These are phyloP conservation scores for Epinotia ramella DNA, from an alignment of 2,888 invertebrate species.

Conservation along the genomic window DNA sequence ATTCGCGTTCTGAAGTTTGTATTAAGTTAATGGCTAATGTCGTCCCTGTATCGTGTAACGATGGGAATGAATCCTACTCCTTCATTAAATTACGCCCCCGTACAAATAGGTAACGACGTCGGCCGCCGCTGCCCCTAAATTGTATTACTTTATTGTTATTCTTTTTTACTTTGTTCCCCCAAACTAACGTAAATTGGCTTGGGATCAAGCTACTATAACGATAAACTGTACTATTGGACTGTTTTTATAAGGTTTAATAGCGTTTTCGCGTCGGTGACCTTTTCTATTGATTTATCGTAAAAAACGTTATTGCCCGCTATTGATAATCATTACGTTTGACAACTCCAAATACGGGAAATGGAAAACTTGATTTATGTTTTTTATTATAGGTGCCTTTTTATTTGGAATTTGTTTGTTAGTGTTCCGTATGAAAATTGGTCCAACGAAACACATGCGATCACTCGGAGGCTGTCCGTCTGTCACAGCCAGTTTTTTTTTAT, in stretches of 20 bases:
- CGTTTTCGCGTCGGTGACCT: conserved; percentile 47
- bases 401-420: neutral
- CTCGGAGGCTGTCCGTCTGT: too few species aligned
- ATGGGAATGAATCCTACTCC: conserved; percentile 67
- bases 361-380: conserved; percentile 23
- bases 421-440: too few species aligned
- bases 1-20: conserved; percentile 45
- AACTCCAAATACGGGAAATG: conserved; percentile 15
- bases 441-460: too few species aligned
- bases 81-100: conserved; percentile 79
- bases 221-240: conserved; percentile 80
- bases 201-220: conserved; percentile 82
- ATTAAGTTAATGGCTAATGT: conserved; percentile 59
- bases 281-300: conserved; percentile 46
- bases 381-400: conserved; percentile 5
- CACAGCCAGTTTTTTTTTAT: too few species aligned
- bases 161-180: conserved; percentile 78
- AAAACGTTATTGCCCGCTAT: conserved; percentile 39
- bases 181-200: conserved; percentile 82
- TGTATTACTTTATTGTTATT: conserved; percentile 84
- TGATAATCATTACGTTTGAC: conserved; percentile 35
- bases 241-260: conserved; percentile 66
- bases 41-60: conserved; percentile 67
- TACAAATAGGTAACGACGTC: conserved; percentile 77
- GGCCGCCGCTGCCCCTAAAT: conserved; percentile 75